Conservation (phyloP, 1,140 invertebrate genomes). For the Drosophila funebris region DNA sequence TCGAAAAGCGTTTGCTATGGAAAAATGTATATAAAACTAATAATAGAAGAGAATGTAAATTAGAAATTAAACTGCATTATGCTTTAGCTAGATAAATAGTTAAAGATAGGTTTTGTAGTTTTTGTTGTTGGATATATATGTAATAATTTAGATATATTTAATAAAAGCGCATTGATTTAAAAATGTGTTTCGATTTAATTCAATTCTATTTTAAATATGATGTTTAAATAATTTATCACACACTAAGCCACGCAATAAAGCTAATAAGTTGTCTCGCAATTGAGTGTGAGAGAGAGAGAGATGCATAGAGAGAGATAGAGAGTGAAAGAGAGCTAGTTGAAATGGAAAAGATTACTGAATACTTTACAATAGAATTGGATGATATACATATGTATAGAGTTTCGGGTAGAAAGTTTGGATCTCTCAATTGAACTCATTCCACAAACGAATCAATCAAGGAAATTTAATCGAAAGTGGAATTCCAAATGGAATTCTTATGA, state of each 20-base stretch:
- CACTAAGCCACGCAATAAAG: constrained; percentile 63
- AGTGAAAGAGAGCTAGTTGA: background rate
- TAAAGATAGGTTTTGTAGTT: constrained; percentile 41
- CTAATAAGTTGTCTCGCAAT: constrained; percentile 26
- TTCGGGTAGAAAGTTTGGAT: background rate
- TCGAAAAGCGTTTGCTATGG: constrained; percentile 43
- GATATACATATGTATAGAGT: background rate
- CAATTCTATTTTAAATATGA: constrained; percentile 53
- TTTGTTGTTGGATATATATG: constrained; percentile 40
- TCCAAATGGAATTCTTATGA: background rate
- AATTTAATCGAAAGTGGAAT: background rate
- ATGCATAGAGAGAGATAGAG: background rate
- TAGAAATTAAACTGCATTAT: constrained; percentile 60
- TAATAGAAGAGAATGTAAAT: constrained; percentile 64
- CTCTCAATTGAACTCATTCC: background rate
- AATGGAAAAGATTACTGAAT: background rate
- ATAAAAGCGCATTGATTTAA: constrained; percentile 61
- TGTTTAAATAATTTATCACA: constrained; percentile 85
- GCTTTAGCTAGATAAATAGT: constrained; percentile 46
- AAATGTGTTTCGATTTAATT: constrained; percentile 56
- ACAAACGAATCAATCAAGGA: background rate
- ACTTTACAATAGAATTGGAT: constrained; percentile 33
- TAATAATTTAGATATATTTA: constrained; percentile 56
- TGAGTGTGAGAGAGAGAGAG: background rate
- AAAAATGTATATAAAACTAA: constrained; percentile 49